Conservation (phyloP, 2,797 vertebrate species). For the Botia kubotai region DNA sequence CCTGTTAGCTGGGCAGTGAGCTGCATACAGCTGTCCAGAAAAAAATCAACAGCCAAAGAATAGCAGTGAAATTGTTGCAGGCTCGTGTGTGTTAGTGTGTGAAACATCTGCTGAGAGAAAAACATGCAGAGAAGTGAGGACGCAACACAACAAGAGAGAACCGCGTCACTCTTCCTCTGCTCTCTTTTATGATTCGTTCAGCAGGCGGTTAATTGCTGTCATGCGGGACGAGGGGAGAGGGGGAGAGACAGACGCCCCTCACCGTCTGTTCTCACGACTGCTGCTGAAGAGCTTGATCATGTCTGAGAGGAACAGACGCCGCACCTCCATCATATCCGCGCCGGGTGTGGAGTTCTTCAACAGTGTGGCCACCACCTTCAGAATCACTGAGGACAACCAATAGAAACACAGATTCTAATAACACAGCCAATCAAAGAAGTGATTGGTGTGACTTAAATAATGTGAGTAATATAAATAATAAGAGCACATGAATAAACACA, state of each 20-base stretch:
- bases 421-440: constrained; percentile 88
- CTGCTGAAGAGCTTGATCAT: constrained; percentile 99
- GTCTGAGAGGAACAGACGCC: constrained; percentile 94
- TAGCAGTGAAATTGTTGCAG: constrained; percentile 10
- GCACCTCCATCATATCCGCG: constrained; percentile 95
- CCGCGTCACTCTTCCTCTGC: not conserved
- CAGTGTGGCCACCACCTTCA: constrained; percentile 97
- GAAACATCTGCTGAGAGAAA: no score
- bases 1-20: not conserved
- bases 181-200: constrained; percentile 57
- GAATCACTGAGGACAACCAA: constrained; percentile 86
- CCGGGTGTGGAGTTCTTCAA: constrained; percentile 94
- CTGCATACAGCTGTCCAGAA: constrained; percentile 9
- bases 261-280: constrained; percentile 97
- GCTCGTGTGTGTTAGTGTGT: not conserved
- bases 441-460: constrained; percentile 28
- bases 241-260: constrained; percentile 60
- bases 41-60: constrained; percentile 12
- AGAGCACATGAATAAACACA: no score
- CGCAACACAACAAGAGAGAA: constrained; percentile 54
- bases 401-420: constrained; percentile 66
- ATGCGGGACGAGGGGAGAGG: constrained; percentile 16
- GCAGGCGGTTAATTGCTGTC: constrained; percentile 61
- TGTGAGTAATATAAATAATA: no score
- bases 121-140: constrained; percentile 59